Percentiles rank a stretch among this genome's conserved stretches.
phyloP scores from a whole-genome alignment of 2,888 invertebrate species.

The Selenia dentaria region DNA sequence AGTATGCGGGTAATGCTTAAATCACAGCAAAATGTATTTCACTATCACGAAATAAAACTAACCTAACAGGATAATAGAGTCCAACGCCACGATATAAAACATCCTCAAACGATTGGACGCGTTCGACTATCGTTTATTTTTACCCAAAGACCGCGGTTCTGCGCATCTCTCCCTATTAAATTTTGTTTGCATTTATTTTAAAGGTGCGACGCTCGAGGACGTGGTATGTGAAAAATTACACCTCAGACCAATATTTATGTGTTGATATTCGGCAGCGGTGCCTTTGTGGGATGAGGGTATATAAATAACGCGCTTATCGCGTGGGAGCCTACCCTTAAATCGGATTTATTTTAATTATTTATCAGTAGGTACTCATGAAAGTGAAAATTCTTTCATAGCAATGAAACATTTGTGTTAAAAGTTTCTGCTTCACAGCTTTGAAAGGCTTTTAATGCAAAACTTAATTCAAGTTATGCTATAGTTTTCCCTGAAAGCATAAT shows the following conservation, averaged over 20 bases:
- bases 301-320: slow-evolving; percentile 85
- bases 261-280: slow-evolving; percentile 84
- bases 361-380: slow-evolving; percentile 61
- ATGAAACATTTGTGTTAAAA: too few species aligned
- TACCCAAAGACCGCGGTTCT: slow-evolving; percentile 79
- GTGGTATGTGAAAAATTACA: slow-evolving; percentile 85
- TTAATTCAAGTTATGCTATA: too few species aligned
- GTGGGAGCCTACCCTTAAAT: slow-evolving; percentile 83
- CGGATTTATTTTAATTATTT: slow-evolving; percentile 83
- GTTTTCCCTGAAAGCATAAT: too few species aligned
- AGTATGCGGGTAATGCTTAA: slow-evolving; percentile 35
- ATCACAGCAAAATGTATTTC: slow-evolving; percentile 9
- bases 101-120: slow-evolving; percentile 72
- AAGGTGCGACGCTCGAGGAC: slow-evolving; percentile 83
- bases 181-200: slow-evolving; percentile 85
- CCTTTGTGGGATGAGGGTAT: slow-evolving; percentile 83
- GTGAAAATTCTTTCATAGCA: slow-evolving; percentile 27
- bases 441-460: too few species aligned
- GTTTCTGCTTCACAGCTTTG: too few species aligned
- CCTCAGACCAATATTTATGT: slow-evolving; percentile 85
- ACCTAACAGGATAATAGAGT: slow-evolving; percentile 43
- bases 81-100: slow-evolving; percentile 59
- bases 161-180: slow-evolving; percentile 85
- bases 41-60: slow-evolving; percentile 39
- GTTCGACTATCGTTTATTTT: slow-evolving; percentile 78